phyloP scores from a whole-genome alignment of 2,888 invertebrate species.

The Heliconius cydno region DNA sequence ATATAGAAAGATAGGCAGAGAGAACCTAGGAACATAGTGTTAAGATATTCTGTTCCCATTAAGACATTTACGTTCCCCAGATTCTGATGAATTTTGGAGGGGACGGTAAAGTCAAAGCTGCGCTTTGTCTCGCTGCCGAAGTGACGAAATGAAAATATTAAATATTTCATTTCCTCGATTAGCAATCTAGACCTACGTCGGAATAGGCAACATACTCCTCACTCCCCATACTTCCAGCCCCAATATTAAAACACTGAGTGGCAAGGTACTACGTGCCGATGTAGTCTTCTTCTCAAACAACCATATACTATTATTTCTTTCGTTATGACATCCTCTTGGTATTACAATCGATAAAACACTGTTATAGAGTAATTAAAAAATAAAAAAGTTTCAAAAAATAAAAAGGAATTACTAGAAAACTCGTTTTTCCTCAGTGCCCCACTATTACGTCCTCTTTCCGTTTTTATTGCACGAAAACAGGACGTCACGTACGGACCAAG shows the following conservation, averaged over 20 bases:
- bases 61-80: not conserved
- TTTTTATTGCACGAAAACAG: slow-evolving; percentile 19
- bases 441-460: slow-evolving; percentile 2
- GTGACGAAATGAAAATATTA: not conserved
- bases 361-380: not conserved
- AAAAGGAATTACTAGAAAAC: not conserved
- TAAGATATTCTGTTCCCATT: not conserved
- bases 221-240: not conserved
- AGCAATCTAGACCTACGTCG: too few relatives aligned
- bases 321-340: too few relatives aligned
- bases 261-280: not conserved
- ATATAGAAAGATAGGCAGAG: not conserved
- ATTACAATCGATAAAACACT: too few relatives aligned
- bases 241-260: not conserved
- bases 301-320: too few relatives aligned
- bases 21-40: not conserved
- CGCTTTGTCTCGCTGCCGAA: too few relatives aligned
- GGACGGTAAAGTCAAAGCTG: too few relatives aligned
- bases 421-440: not conserved
- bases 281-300: not conserved
- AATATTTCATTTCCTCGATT: not conserved
- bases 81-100: not conserved
- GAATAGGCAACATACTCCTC: not conserved
- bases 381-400: not conserved
- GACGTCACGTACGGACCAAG: slow-evolving; percentile 14